Evolutionary conservation across 1,140 invertebrate species (phyloP), one percentile per base, ranked within the genome.

Genomic region (Microplitis demolitor): DNA sequence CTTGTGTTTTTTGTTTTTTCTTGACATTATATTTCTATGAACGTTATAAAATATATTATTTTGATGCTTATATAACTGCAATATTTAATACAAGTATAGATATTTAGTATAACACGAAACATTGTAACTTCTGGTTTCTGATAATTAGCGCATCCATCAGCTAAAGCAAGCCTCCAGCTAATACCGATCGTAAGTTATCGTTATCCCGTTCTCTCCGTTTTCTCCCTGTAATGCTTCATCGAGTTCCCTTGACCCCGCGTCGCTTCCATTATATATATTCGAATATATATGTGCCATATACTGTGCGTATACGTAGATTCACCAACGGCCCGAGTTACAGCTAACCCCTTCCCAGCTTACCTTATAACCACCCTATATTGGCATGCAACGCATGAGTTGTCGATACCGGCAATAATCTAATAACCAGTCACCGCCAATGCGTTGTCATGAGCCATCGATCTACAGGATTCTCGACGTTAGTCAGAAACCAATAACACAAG

Each of bases 61-160:
- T 2, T 24, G 24, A 24, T 24, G 24, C 24, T 24, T 24, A 24
- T 24, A 24, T 45, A 45, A 45, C 3, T 45, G 39, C 39, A 45
- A 6, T 9, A 45, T 9, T 9, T 45, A 11, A 45, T 45, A 11
- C 39, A 11, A 34, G 71, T 58, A 72, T 45, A 62, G 68, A 71
- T 45, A 72, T 34, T 64, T 70, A 77, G 72, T 71, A 61, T 53
- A 69, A 78, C 74, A 77, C 74, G 76, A 78, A 83, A 80, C 80
- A 83, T 77, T 87, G 84, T 87, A 87, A 87, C 85, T 87, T 83
- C 84, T 87, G 85, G 81, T 87, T 85, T 83, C 85, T 87, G 86
- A 87, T 87, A 87, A 87, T 87, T 87, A 87, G 83, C 85, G 84
- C 85, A 87, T 87, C 85, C 86, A 87, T 87, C 86, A 87, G 85